Base-by-base conservation (phyloP, 2,888 invertebrate species). In the Drosophila setosimentum region DNA sequence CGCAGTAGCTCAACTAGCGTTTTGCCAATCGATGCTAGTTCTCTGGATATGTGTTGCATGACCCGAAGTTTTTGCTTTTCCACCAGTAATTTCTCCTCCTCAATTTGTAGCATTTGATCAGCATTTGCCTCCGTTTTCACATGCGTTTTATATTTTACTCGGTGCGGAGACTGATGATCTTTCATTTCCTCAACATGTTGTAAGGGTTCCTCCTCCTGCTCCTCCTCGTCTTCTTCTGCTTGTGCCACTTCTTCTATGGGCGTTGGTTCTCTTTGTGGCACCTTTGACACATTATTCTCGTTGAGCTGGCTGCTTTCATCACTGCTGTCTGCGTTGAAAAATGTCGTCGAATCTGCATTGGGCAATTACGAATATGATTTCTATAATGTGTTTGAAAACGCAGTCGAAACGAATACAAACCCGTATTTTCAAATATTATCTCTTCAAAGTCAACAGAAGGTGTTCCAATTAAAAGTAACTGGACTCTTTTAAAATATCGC, bases 21-120 rank as follows among this genome's bases (percentile, higher is more conserved):
- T 71, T 72, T 76, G 30, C 68, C 76, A 1, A 78, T 80, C 3
- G 68, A 65, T n/a, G 60, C 7, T 5, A 78, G 45, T 8, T 80
- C 68, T 24, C 71, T 27, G 18, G 80, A 71, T 33, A 78, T 78
- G 32, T 82, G 86, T 30, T 76, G 74, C 83, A 85, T 85, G 10
- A 82, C 83, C 29, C 66, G 60, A 27, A 80, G 51, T 57, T 80
- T 78, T 49, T 83, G 66, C 32, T 53, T 70, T 37, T 83, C 81
- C n/a, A 83, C 61, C n/a, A 51, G 42, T n/a, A 84, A 57, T n/a
- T 71, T 84, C 68, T 84, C 75, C n/a, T 78, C 68, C 40, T 80
- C 70, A 16, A 84, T 88, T 59, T 80, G 48, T 21, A 88, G 7
- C 29, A 80, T 32, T 10, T 67, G 33, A 18, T 62, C 61, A 37